These are phyloP conservation scores for Celastrina argiolus DNA, from an alignment of 2,888 invertebrate genomes.

Conservation along the genomic window DNA sequence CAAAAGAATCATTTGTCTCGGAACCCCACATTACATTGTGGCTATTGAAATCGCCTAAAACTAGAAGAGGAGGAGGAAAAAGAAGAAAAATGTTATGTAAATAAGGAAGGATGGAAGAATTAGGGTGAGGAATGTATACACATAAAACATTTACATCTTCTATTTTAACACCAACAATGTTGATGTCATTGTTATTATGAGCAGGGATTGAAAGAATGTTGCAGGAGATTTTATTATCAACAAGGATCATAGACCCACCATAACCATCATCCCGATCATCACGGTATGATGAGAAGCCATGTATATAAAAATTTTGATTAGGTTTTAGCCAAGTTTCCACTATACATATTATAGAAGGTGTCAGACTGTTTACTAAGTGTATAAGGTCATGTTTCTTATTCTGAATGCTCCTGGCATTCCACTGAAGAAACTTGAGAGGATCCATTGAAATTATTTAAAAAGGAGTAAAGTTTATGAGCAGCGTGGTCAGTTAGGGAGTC, in stretches of 20 bases:
- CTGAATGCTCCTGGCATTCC: not conserved
- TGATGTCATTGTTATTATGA: not conserved
- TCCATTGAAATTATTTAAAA: not conserved
- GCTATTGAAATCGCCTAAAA: not conserved
- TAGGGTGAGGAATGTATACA: not conserved
- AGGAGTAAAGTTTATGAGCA: not conserved
- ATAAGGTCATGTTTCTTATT: not conserved
- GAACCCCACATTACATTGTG: not conserved
- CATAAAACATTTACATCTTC: not conserved
- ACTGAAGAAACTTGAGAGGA: not conserved
- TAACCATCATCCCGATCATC: not conserved
- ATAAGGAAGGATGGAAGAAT: not conserved
- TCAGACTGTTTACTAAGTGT: not conserved
- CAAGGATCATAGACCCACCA: not conserved
- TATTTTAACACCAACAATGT: not conserved
- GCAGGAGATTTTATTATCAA: not conserved
- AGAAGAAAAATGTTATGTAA: not conserved
- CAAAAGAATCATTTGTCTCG: not conserved
- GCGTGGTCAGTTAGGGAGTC: not conserved
- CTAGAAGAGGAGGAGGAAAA: not conserved
- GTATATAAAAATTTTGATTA: not conserved
- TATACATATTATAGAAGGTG: not conserved
- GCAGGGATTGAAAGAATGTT: not conserved
- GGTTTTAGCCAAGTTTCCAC: not conserved
- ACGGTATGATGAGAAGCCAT: not conserved